These are phyloP conservation scores for Apogon hyalosoma DNA, from an alignment of 2,797 vertebrate species.

Conservation along the genomic window DNA sequence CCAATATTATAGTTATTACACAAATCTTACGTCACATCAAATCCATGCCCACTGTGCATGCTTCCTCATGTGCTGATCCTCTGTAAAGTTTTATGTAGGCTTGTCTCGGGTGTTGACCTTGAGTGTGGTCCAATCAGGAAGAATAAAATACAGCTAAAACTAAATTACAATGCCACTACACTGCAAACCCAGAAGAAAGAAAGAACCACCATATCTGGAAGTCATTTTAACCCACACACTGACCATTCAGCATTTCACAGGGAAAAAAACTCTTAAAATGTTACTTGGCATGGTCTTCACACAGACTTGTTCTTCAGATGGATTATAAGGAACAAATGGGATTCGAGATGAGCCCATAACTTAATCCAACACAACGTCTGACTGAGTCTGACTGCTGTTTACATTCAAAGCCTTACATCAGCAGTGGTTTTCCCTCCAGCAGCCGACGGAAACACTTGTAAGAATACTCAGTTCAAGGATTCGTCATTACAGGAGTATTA, in stretches of 20 bases:
- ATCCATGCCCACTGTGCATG: not conserved
- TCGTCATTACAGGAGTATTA: slow-evolving; percentile 10
- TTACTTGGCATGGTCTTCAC: slow-evolving; percentile 22
- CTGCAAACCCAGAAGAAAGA: slow-evolving; percentile 10
- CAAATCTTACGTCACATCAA: not conserved
- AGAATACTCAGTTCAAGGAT: slow-evolving; percentile 1
- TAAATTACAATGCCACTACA: not conserved
- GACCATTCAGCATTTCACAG: slow-evolving; percentile 23
- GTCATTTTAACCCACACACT: slow-evolving; percentile 46
- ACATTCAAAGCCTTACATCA: slow-evolving; percentile 21
- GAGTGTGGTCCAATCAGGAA: not conserved
- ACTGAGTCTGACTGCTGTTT: slow-evolving; percentile 4
- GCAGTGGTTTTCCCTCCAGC: slow-evolving; percentile 11
- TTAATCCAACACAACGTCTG: slow-evolving; percentile 45
- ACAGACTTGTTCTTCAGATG: slow-evolving; percentile 45
- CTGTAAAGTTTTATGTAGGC: not conserved
- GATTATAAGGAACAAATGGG: slow-evolving; percentile 59
- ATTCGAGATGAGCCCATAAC: slow-evolving; percentile 43
- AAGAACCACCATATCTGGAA: slow-evolving; percentile 26
- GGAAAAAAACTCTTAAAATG: not conserved
- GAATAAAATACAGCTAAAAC: slow-evolving; percentile 3
- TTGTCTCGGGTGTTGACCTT: not conserved
- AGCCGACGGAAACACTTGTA: slow-evolving; percentile 10
- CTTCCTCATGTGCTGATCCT: not conserved
- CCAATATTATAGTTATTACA: not conserved